Evolutionary conservation across 2,113 vertebrate species (phyloP).

Genomic region (Bungarus multicinctus): DNA sequence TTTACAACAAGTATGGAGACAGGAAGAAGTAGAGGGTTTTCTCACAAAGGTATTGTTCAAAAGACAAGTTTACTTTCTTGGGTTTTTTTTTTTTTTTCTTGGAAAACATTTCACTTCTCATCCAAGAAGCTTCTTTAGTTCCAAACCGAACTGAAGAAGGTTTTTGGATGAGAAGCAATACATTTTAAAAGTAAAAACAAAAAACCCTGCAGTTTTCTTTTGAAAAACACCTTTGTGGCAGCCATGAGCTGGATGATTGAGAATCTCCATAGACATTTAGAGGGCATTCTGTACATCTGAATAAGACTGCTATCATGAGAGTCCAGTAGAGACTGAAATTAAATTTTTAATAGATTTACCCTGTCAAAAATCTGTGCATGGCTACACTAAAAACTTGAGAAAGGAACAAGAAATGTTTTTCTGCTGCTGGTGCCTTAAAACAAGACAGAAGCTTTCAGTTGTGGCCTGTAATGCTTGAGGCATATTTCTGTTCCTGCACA

Average conservation of each 20-base stretch:
- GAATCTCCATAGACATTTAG: neutral
- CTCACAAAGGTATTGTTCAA: neutral
- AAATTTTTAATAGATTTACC: neutral
- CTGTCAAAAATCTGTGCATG: neutral
- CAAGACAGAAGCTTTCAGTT: neutral
- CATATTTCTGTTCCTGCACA: neutral
- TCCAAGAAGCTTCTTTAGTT: neutral
- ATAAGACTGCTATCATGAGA: neutral
- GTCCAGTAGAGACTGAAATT: neutral
- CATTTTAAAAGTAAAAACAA: neutral
- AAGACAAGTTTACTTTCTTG: neutral
- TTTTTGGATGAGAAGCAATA: neutral
- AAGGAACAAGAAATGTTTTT: neutral
- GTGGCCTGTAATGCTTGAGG: neutral
- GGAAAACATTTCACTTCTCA: neutral
- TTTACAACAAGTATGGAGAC: neutral
- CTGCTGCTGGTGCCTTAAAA: neutral
- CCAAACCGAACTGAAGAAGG: neutral
- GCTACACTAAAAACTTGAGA: neutral
- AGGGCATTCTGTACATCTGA: neutral
- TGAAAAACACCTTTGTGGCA: neutral
- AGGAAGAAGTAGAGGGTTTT: neutral
- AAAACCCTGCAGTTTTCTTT: neutral
- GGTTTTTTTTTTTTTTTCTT: neutral
- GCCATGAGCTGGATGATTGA: neutral